These are phyloP conservation scores for Eidolon helvum DNA, from an alignment of 2,113 vertebrate species.

Conservation along the genomic window DNA sequence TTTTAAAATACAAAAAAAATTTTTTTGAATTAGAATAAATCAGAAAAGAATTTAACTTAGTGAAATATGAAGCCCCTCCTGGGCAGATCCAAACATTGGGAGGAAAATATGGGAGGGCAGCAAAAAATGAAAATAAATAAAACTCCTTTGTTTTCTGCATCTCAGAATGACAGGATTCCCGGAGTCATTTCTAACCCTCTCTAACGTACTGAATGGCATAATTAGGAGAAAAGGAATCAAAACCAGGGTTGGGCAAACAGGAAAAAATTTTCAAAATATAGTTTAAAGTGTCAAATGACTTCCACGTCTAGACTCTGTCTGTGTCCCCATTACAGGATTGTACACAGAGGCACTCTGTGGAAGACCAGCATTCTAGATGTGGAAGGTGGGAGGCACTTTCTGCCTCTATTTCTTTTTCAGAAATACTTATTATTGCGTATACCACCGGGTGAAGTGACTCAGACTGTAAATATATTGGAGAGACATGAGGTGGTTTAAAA, in stretches of 20 bases:
- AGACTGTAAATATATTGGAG: slow-evolving; percentile 60
- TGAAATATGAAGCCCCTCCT: background rate
- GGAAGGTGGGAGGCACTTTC: background rate
- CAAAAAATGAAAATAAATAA: background rate
- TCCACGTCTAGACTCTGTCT: background rate
- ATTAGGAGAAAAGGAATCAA: background rate
- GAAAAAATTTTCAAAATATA: background rate
- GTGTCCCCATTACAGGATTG: background rate
- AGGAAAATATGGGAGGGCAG: background rate
- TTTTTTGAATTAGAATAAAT: background rate
- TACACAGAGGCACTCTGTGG: background rate
- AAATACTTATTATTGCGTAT: slow-evolving; percentile 35
- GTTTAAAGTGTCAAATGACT: background rate
- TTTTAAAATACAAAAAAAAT: slow-evolving; percentile 11
- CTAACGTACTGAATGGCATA: background rate
- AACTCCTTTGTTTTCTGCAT: background rate
- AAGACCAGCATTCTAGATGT: background rate
- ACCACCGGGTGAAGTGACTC: background rate
- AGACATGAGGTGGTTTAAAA: background rate
- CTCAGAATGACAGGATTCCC: background rate
- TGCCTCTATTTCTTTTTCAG: slow-evolving; percentile 32
- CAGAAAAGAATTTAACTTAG: background rate
- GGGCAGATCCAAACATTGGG: background rate
- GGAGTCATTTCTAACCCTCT: background rate
- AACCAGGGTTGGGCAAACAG: background rate